Evolutionary conservation across 2,888 invertebrate genomes (phyloP), one percentile per base, ranked within the genome.

Genomic region (Margaritifera margaritifera): DNA sequence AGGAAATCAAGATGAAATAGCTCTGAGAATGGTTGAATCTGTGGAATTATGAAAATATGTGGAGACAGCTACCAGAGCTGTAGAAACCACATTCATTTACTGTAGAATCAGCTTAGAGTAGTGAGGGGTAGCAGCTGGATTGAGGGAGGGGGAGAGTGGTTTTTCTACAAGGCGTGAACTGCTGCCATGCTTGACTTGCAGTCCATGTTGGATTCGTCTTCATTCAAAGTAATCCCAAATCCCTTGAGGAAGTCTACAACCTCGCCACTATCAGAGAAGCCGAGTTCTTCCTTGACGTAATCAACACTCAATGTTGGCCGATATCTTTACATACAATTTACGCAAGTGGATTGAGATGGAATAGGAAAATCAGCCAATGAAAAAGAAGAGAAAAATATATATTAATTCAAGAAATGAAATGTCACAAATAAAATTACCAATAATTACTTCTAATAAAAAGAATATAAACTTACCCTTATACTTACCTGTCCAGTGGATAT

Each of bases 271-370:
- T 94, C 93, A 88, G 94, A 93, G 93, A 97, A 97, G 89, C 95
- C 96, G 93, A 98, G 93, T 92, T 95, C 94, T 91, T 94, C 93
- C 90, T 93, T 92, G 92, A 98, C 92, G 93, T 94, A 95, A 90
- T 94, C 93, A 92, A 96, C 93, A 87, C 95, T 94, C 92, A 98
- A 93, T 91, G 92, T 93, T 92, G 96, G 97, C 89, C 97, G 97
- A 93, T 96, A 97, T 93, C 97, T 75, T 80, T 72, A 75, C 72
- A 63, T 64, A 73, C 63, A 71, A 69, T 60, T 69, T 74, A 67
- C 67, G 71, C 70, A 66, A 72, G 66, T 69, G 66, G 60, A 72
- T 62, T 69, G 72, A 68, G 66, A 72, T 62, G 60, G 66, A 68
- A 69, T 66, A 71, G 68, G 77, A 74, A 71, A 75, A 71, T 68